Conservation (phyloP, 1,140 invertebrate species). For the Nautilus pompilius region DNA sequence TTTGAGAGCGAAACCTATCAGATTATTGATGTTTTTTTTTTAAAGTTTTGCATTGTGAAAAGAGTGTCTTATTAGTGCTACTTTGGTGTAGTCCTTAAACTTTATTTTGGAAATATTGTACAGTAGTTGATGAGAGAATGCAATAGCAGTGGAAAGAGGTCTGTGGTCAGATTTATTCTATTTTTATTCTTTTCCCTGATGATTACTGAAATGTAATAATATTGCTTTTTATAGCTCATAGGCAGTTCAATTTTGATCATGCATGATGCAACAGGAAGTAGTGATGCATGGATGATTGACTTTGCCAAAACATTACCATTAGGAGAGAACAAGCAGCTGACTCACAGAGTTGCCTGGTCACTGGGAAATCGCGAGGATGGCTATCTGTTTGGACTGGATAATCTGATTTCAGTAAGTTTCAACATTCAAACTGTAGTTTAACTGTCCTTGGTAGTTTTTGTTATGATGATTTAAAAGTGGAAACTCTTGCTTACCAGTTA, state of each 20-base stretch:
- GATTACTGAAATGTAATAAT: not conserved
- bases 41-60: too few relatives aligned
- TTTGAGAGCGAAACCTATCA: too few relatives aligned
- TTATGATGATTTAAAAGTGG: too few relatives aligned
- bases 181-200: not conserved
- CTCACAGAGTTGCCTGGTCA: conserved; percentile 83
- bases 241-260: conserved; percentile 94
- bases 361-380: conserved; percentile 98
- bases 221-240: conserved; percentile 69
- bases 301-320: conserved; percentile 89
- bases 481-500: too few relatives aligned
- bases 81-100: not conserved
- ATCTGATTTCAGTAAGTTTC: conserved; percentile 71
- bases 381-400: conserved; percentile 90
- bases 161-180: conserved; percentile 40
- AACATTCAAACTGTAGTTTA: too few relatives aligned
- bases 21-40: too few relatives aligned
- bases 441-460: too few relatives aligned
- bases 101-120: not conserved
- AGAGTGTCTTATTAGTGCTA: not conserved
- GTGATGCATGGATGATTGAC: conserved; percentile 94
- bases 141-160: not conserved
- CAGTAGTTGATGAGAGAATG: not conserved
- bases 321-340: conserved; percentile 62
- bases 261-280: conserved; percentile 68